Evolutionary conservation across 2,797 vertebrate genomes (phyloP).

Genomic region (Rhinatrema bivittatum): DNA sequence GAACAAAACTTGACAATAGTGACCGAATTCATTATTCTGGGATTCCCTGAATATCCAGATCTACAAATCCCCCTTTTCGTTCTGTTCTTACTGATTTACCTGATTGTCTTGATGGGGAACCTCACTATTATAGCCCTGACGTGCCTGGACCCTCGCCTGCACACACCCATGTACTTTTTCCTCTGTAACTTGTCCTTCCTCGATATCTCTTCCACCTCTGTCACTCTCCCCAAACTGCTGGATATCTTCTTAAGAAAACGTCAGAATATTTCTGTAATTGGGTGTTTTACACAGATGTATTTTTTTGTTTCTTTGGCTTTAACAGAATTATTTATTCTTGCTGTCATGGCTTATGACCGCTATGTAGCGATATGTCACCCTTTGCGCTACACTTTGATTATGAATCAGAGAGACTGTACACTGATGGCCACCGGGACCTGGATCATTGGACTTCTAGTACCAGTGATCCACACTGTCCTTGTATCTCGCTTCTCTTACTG

Average conservation of each 20-base stretch:
- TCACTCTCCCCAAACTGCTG: constrained; percentile 13
- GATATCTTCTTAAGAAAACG: neutral
- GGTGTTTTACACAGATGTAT: constrained; percentile 15
- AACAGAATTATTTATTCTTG: constrained; percentile 18
- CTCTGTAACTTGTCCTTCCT: constrained; percentile 13
- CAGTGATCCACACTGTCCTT: constrained; percentile 11
- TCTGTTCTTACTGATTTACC: too few relatives aligned
- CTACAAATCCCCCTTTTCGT: too few relatives aligned
- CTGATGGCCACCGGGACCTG: constrained; percentile 1
- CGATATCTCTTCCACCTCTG: constrained; percentile 5
- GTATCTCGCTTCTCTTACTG: constrained; percentile 8
- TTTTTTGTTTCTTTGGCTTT: constrained; percentile 22
- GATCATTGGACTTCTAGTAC: constrained; percentile 14
- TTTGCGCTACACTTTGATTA: constrained; percentile 9
- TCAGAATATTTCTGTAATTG: constrained; percentile 14
- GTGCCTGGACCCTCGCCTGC: too few relatives aligned
- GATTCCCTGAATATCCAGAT: too few relatives aligned
- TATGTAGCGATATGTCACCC: constrained; percentile 20
- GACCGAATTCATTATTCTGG: too few relatives aligned
- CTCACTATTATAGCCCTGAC: too few relatives aligned
- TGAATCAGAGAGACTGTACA: constrained; percentile 3
- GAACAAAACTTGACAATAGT: too few relatives aligned
- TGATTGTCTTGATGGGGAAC: too few relatives aligned
- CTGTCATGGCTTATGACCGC: constrained; percentile 18
- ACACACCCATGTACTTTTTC: constrained; percentile 20